A percentile compares a stretch with the other conserved stretches of the same genome.
These are phyloP conservation scores for Chaetops frenatus DNA, from an alignment of 2,113 vertebrate genomes.

Conservation along the genomic window DNA sequence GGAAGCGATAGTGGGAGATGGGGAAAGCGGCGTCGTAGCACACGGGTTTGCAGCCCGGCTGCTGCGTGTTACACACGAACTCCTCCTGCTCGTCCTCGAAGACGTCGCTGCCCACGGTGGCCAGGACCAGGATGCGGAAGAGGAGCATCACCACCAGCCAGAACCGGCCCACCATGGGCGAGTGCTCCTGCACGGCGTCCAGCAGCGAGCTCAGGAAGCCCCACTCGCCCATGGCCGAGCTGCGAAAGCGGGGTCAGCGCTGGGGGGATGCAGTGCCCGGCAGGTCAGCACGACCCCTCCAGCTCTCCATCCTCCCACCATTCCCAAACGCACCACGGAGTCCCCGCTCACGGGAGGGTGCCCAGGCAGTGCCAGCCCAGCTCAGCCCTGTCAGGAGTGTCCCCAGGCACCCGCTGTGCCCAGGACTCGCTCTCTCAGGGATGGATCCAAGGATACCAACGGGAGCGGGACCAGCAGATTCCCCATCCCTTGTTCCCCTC, in stretches of 20 bases:
- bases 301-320: not conserved
- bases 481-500: not conserved
- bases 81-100: conserved; percentile 90
- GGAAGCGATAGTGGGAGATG: conserved; percentile 92
- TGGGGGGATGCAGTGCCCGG: fast-evolving
- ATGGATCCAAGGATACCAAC: not conserved
- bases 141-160: conserved; percentile 91
- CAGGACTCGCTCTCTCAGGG: not conserved
- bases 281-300: not conserved
- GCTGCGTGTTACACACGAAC: conserved; percentile 88
- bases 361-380: not conserved
- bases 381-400: not conserved
- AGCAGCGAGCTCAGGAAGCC: conserved; percentile 81
- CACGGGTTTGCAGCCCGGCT: conserved; percentile 90
- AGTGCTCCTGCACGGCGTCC: conserved; percentile 81
- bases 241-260: not conserved
- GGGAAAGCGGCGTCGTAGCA: conserved; percentile 90
- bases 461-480: not conserved
- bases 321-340: fast-evolving
- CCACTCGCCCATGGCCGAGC: conserved; percentile 84
- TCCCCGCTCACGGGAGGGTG: fast-evolving
- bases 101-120: conserved; percentile 86
- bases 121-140: conserved; percentile 88
- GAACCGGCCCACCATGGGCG: conserved; percentile 87
- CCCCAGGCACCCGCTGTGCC: not conserved